Conservation (phyloP, 2,888 invertebrate species). For the Dynastes maya region DNA sequence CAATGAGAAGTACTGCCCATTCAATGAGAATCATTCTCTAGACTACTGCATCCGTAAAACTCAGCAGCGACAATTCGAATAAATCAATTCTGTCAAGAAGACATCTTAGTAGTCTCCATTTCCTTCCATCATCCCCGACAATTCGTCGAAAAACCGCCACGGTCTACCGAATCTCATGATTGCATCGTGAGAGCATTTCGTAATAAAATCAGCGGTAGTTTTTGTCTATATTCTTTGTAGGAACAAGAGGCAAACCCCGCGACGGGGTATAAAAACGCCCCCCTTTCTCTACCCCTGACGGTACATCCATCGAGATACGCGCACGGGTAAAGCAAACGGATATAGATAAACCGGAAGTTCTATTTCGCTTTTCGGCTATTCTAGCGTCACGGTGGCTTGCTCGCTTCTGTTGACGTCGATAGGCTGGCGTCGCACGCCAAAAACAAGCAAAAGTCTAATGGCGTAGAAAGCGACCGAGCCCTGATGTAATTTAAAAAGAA, state of each 20-base stretch:
- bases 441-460: conserved; percentile 64
- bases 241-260: conserved; percentile 17
- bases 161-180: conserved; percentile 32
- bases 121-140: conserved; percentile 17
- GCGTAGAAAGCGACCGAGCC: conserved; percentile 60
- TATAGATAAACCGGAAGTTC: conserved; percentile 60
- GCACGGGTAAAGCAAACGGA: conserved; percentile 51
- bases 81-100: background rate
- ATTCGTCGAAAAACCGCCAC: conserved; percentile 29
- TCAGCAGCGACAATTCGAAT: too few species aligned
- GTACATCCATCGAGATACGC: background rate
- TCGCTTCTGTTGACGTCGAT: conserved; percentile 61
- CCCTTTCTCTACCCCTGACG: background rate
- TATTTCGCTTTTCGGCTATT: conserved; percentile 61
- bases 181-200: conserved; percentile 43
- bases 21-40: too few species aligned
- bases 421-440: conserved; percentile 62
- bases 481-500: conserved; percentile 53
- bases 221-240: conserved; percentile 1
- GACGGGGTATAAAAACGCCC: background rate
- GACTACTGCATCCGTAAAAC: too few species aligned
- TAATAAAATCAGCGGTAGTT: conserved; percentile 46
- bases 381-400: conserved; percentile 61
- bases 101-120: background rate
- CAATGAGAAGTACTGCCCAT: too few species aligned